These are phyloP conservation scores for Alethe diademata DNA, from an alignment of 2,113 vertebrate genomes.

Conservation along the genomic window DNA sequence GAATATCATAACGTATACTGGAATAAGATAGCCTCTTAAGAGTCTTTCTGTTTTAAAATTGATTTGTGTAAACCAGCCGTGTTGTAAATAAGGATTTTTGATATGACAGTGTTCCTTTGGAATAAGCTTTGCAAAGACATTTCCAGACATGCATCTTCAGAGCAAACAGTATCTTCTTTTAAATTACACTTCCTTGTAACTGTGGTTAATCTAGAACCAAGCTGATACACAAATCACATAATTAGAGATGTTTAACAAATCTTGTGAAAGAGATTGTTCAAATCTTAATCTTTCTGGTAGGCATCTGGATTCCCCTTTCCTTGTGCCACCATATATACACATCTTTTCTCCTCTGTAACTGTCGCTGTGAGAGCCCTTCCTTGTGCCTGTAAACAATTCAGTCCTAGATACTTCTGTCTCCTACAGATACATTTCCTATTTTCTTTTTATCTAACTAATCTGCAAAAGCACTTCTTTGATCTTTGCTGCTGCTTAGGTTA, in stretches of 20 bases:
- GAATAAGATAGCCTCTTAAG: background rate
- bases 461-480: constrained; percentile 2
- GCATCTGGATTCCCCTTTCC: background rate
- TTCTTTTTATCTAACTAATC: background rate
- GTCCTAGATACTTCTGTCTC: background rate
- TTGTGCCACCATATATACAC: background rate
- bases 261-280: background rate
- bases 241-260: background rate
- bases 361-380: background rate
- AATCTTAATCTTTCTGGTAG: background rate
- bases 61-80: background rate
- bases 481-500: background rate
- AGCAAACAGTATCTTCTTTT: background rate
- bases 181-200: background rate
- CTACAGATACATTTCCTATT: background rate
- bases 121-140: background rate
- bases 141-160: background rate
- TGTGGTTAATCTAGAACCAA: background rate
- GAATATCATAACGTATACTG: background rate
- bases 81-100: background rate
- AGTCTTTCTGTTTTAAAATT: background rate
- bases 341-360: background rate
- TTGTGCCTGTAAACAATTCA: background rate
- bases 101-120: background rate
- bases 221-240: background rate